Base-by-base conservation (phyloP, 2,888 invertebrate genomes). In the Chrysina gloriosa region DNA sequence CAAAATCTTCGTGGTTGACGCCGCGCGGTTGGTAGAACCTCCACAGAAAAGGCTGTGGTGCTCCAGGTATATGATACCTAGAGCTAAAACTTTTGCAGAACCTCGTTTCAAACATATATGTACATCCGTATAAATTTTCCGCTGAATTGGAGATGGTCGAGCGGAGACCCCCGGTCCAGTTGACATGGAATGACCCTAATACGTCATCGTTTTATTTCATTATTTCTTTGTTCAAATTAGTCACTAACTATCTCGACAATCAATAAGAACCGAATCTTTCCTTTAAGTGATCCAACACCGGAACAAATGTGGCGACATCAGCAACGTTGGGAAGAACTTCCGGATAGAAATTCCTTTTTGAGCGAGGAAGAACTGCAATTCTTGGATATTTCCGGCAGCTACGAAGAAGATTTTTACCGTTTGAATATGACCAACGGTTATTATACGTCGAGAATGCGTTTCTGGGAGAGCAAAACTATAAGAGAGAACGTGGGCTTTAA, bases 251-350 rank as follows among this genome's bases (percentile, higher is more conserved):
- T 19, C 23, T 14, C n/a, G n/a, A 4, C 6, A n/a, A 61, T 14
- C 1, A 34, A 48, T 27, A 48, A 64, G 47, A 23, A 19, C 67
- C 3, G n/a, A 25, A n/a, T 56, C 48, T 48, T 25, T 61, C 19
- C 65, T 73, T 73, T 67, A 65, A 78, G 78, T 23, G 63, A 76
- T 67, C 77, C 78, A 11, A 75, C 74, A 50, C 75, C 76, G 21
- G 16, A 31, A 39, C 2, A 64, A 69, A 6, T 64, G 2, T 39
- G 9, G 19, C 5, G 11, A 3, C 5, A 21, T 6, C 21, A 9
- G n/a, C 56, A 56, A 56, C 56, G 56, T 1, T 56, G 56, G 56
- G 25, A 56, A 5, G 61, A 70, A 27, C 31, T 73, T 6, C 39
- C 58, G 21, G 64, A 66, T 11, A 7, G 19, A 11, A 23, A 56